Conservation (phyloP, 2,113 vertebrate genomes). For the Formicarius rufipectus region DNA sequence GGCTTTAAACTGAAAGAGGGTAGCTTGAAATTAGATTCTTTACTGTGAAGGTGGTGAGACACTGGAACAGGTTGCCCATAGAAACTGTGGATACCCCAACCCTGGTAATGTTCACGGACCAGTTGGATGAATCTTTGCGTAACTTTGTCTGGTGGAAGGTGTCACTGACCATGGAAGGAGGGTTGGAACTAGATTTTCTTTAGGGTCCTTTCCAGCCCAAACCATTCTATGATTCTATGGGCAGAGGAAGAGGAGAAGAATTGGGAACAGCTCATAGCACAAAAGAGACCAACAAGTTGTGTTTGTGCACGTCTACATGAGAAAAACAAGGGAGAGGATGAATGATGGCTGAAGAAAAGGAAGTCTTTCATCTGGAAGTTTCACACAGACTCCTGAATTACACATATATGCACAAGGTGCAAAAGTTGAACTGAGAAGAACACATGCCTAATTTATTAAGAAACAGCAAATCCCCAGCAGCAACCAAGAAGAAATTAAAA, state of each 20-base stretch:
- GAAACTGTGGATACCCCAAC: background rate
- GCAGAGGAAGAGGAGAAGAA: background rate
- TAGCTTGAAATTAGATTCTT: background rate
- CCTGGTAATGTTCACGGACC: background rate
- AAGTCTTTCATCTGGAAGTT: background rate
- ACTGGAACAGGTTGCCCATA: background rate
- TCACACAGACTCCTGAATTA: background rate
- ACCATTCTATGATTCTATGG: background rate
- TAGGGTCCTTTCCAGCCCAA: background rate
- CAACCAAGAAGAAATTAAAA: constrained; percentile 53
- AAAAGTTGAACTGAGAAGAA: constrained; percentile 36
- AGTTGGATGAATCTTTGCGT: background rate
- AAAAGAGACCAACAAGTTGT: background rate
- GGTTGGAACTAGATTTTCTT: background rate
- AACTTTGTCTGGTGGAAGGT: background rate
- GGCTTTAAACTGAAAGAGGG: background rate
- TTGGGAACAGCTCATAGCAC: background rate
- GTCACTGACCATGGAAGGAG: background rate
- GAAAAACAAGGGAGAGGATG: background rate
- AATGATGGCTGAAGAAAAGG: background rate
- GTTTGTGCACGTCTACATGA: background rate
- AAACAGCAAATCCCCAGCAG: constrained; percentile 56
- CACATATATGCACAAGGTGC: constrained; percentile 5
- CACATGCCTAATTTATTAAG: constrained; percentile 58
- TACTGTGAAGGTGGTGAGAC: background rate